A percentile compares a stretch with the other conserved stretches of the same genome.
phyloP scores from a whole-genome alignment of 2,888 invertebrate species.

The Phyto melanocephala region DNA sequence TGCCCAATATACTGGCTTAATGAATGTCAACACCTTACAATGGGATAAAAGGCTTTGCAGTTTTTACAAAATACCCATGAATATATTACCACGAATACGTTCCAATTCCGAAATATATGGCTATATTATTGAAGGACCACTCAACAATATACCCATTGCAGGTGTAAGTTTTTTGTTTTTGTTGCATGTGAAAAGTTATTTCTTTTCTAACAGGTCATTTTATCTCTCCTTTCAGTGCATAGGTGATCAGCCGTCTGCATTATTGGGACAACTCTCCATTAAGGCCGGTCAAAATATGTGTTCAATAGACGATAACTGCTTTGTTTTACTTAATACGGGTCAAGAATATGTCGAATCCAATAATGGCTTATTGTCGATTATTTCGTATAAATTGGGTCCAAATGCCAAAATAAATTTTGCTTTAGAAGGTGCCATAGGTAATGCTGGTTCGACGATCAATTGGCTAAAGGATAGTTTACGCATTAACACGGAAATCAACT shows the following conservation, averaged over 20 bases:
- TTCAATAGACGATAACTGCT: conserved; percentile 97
- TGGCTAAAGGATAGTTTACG: conserved; percentile 94
- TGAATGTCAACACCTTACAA: conserved; percentile 92
- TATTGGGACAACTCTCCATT: conserved; percentile 95
- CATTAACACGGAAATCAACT: conserved; percentile 82
- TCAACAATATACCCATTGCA: conserved; percentile 90
- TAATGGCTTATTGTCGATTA: conserved; percentile 93
- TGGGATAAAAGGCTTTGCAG: conserved; percentile 94
- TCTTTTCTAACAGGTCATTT: background rate
- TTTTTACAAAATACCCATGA: conserved; percentile 91
- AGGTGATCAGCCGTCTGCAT: conserved; percentile 96
- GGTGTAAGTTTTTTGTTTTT: conserved; percentile 83
- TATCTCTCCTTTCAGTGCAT: conserved; percentile 84
- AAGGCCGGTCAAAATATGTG: conserved; percentile 94
- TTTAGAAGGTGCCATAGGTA: conserved; percentile 93
- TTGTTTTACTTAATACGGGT: conserved; percentile 96
- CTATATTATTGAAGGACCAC: conserved; percentile 84
- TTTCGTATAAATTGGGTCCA: conserved; percentile 91
- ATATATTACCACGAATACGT: conserved; percentile 91
- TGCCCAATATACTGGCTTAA: conserved; percentile 96
- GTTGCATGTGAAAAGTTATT: too few relatives aligned
- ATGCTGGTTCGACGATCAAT: conserved; percentile 90
- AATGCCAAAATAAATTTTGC: conserved; percentile 89
- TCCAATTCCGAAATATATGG: conserved; percentile 97
- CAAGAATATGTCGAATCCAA: conserved; percentile 87